These are phyloP conservation scores for Psammodynastes pulverulentus DNA, from an alignment of 2,113 vertebrate genomes.

Conservation along the genomic window DNA sequence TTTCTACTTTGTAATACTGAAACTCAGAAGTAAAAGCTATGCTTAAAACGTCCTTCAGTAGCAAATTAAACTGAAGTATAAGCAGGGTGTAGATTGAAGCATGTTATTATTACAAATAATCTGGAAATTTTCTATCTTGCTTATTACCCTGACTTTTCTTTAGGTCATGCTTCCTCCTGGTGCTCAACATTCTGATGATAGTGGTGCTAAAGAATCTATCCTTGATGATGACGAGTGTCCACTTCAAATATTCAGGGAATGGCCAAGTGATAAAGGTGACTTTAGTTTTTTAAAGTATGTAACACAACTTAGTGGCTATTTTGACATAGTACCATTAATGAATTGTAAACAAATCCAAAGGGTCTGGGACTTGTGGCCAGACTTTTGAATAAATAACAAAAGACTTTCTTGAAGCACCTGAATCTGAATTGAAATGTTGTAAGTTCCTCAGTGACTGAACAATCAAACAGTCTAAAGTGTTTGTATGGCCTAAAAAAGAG, in stretches of 20 bases:
- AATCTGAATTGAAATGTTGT: neutral
- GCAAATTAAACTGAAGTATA: neutral
- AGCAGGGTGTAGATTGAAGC: neutral
- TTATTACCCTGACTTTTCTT: conserved; percentile 17
- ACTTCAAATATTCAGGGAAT: conserved; percentile 94
- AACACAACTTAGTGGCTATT: neutral
- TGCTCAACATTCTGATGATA: conserved; percentile 88
- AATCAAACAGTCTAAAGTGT: neutral
- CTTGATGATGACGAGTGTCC: conserved; percentile 93
- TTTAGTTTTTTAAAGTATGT: neutral
- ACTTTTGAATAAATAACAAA: neutral
- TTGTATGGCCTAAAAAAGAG: neutral
- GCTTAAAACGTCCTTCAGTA: neutral
- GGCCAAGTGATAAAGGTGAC: conserved; percentile 92
- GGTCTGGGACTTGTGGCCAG: neutral
- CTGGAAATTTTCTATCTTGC: neutral
- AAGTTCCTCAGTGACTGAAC: neutral
- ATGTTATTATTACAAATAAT: neutral
- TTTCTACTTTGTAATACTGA: neutral
- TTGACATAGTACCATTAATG: neutral
- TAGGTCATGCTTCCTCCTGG: conserved; percentile 79
- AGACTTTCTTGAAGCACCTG: neutral
- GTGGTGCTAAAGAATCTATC: conserved; percentile 84
- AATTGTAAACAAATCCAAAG: neutral
- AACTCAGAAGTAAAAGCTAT: neutral